Evolutionary conservation across 2,113 vertebrate species (phyloP).

Genomic region (Sinocyclocheilus anshuiensis): DNA sequence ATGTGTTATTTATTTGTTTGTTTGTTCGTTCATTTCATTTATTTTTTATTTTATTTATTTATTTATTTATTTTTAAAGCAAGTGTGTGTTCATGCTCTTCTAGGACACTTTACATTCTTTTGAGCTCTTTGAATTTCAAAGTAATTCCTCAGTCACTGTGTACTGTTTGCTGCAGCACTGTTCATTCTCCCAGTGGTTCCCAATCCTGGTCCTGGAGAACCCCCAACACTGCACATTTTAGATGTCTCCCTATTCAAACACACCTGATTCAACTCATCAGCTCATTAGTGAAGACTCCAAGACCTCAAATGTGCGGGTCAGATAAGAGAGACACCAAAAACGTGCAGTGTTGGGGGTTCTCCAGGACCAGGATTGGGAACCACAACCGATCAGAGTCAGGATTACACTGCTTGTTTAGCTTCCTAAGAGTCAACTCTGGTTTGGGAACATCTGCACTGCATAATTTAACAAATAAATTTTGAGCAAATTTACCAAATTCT

Average conservation of each 20-base stretch:
- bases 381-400: conserved; percentile 71
- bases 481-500: neutral
- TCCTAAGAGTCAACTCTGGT: conserved; percentile 7
- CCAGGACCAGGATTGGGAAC: no score
- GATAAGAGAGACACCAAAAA: no score
- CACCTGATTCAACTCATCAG: no score
- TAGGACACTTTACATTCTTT: conserved; percentile 58
- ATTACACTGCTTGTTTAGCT: conserved; percentile 75
- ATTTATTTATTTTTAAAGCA: conserved; percentile 48
- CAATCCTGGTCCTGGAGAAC: no score
- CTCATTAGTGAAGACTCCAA: no score
- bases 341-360: no score
- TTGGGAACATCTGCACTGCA: neutral
- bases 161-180: conserved; percentile 73
- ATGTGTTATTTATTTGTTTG: no score
- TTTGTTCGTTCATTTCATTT: no score
- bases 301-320: no score
- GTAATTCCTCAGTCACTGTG: conserved; percentile 75
- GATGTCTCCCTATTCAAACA: no score
- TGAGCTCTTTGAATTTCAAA: conserved; percentile 67
- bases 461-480: conserved; percentile 16
- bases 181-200: conserved; percentile 60
- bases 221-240: no score
- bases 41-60: no score
- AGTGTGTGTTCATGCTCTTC: conserved; percentile 56